Base-by-base conservation (phyloP, 2,113 vertebrate genomes). In the Acrocephalus kingi region DNA sequence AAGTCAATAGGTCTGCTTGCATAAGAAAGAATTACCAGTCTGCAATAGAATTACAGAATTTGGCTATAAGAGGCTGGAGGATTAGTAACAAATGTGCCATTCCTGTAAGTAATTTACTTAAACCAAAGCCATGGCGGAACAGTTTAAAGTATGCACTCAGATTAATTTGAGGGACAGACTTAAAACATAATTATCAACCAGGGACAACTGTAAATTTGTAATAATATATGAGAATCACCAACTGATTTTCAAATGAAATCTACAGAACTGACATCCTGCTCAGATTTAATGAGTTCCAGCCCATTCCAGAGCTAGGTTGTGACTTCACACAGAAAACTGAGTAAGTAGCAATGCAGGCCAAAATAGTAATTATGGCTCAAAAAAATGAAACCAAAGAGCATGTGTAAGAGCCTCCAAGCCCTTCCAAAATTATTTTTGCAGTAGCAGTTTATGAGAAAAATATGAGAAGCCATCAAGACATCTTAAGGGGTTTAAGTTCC, bases 41-140 rank as follows among this genome's bases (percentile, higher is more conserved):
- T 94, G 63, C 64, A 84, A 90, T 76, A 94, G 78, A 95, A 87
- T 96, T 94, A 93, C 76, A 87, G 92, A 95, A 90, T 90, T 88
- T 89, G 76, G 73, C 92, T 89, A 52, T 55, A 78, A 77, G 66
- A 87, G 74, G 71, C 72, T 74, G 71, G 27, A 92, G 87, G 90
- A 97, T 97, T 97, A 95, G 89, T 95, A 94, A 96, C 94, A 97
- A 98, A 97, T 91, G 84, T 97, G 96, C 95, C 95, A 83, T 64
- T 97, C 88, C 96, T 97, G 96, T 59, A 98, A 98, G 94, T 83
- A 97, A 98, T 97, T 97, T 84, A 73, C 87, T 97, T 96, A 95
- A 97, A 97, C 96, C 87, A 96, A 96, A 97, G 84, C 83, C 72
- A 75, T 9, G 15, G 87, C 52, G 88, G 69, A 82, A 54, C 67